Conservation (phyloP, 1,140 invertebrate species). For the Diploscapter pachys region DNA sequence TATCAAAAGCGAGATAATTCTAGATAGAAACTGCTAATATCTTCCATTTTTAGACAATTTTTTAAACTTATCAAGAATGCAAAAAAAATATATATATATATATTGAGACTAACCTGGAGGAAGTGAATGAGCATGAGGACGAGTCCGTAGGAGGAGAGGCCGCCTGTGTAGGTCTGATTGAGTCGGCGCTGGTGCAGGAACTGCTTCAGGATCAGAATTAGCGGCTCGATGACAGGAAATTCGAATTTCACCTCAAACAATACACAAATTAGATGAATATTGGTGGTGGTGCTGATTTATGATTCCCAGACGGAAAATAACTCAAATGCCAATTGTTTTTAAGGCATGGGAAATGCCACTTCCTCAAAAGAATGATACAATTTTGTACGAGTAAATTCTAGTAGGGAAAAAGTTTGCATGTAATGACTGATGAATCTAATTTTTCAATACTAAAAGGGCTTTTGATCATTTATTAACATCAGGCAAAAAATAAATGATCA, state of each 20-base stretch:
- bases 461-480: too few relatives aligned
- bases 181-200: slow-evolving; percentile 24
- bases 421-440: too few relatives aligned
- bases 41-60: not conserved
- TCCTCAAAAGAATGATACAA: too few relatives aligned
- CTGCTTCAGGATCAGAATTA: slow-evolving; percentile 34
- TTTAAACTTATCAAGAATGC: not conserved
- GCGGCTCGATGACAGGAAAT: slow-evolving; percentile 30
- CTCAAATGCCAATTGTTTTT: too few relatives aligned
- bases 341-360: too few relatives aligned
- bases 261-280: not conserved
- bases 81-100: slow-evolving; percentile 1
- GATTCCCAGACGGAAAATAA: not conserved
- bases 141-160: slow-evolving; percentile 95
- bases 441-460: too few relatives aligned
- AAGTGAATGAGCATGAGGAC: slow-evolving; percentile 98
- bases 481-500: too few relatives aligned
- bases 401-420: too few relatives aligned
- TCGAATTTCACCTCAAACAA: slow-evolving; percentile 32
- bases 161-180: slow-evolving; percentile 82
- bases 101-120: slow-evolving; percentile 70
- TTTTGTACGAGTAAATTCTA: too few relatives aligned
- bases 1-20: not conserved
- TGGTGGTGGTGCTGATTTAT: not conserved
- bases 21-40: not conserved